Conservation (phyloP, 2,113 vertebrate genomes). For the Elephantulus edwardii region DNA sequence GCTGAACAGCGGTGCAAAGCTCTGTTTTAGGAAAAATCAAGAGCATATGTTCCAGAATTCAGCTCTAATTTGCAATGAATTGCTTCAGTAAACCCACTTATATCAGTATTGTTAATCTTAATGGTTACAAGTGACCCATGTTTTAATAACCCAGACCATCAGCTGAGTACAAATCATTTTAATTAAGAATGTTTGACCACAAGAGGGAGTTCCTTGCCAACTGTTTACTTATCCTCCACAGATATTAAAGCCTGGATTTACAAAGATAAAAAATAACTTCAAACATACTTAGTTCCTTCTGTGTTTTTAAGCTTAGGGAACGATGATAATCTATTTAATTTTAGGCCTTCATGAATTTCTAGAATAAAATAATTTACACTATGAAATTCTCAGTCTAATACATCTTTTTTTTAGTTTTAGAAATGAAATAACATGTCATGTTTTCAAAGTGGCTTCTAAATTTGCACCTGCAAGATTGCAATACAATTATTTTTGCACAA, state of each 20-base stretch:
- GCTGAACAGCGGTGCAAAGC: constrained; percentile 54
- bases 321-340: constrained; percentile 42
- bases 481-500: neutral
- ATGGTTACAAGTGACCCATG: constrained; percentile 75
- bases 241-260: neutral
- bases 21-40: constrained; percentile 74
- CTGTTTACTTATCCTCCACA: constrained; percentile 82
- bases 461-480: constrained; percentile 32
- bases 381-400: constrained; percentile 35
- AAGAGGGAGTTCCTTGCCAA: constrained; percentile 98
- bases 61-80: constrained; percentile 78
- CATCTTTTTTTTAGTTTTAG: constrained; percentile 19
- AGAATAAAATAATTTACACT: neutral
- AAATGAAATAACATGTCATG: neutral
- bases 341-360: constrained; percentile 7
- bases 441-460: constrained; percentile 46
- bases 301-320: neutral
- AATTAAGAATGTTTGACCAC: constrained; percentile 89
- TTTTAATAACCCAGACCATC: constrained; percentile 73
- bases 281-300: constrained; percentile 14
- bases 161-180: constrained; percentile 47
- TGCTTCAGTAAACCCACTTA: constrained; percentile 75
- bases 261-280: constrained; percentile 59
- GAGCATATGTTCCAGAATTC: constrained; percentile 71
- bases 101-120: constrained; percentile 80